Conservation (phyloP, 2,888 invertebrate genomes). For the Dichetophora obliterata region DNA sequence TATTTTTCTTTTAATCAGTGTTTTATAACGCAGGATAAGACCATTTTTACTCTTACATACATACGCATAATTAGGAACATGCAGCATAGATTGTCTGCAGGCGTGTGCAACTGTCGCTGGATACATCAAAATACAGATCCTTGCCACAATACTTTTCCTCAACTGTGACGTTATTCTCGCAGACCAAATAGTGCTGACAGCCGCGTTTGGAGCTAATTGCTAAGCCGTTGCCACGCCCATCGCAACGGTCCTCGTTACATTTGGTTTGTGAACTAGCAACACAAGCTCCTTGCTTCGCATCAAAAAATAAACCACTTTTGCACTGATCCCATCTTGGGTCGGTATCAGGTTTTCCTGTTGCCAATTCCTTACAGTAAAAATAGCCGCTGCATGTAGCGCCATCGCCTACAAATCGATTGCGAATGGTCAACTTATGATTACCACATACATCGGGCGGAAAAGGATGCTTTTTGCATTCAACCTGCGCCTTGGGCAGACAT, state of each 20-base stretch:
- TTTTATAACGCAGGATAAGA: no score
- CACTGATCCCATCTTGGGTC: constrained; percentile 57
- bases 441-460: constrained; percentile 57
- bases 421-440: constrained; percentile 55
- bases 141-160: constrained; percentile 53
- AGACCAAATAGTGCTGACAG: constrained; percentile 59
- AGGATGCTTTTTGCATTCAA: constrained; percentile 56
- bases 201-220: constrained; percentile 51
- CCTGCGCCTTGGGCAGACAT: constrained; percentile 53
- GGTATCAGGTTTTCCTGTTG: constrained; percentile 54
- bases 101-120: constrained; percentile 48
- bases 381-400: constrained; percentile 61
- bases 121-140: constrained; percentile 55
- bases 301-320: constrained; percentile 53
- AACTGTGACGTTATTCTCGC: constrained; percentile 50
- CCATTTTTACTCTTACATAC: no score
- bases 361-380: constrained; percentile 58
- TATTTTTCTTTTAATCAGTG: no score
- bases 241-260: constrained; percentile 57
- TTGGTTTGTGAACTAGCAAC: neutral
- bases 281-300: constrained; percentile 51
- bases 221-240: constrained; percentile 54
- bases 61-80: constrained; percentile 48
- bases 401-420: constrained; percentile 57
- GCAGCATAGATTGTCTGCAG: constrained; percentile 47